These are phyloP conservation scores for Aleiodes leptofemur DNA, from an alignment of 2,888 invertebrate species.

Conservation along the genomic window DNA sequence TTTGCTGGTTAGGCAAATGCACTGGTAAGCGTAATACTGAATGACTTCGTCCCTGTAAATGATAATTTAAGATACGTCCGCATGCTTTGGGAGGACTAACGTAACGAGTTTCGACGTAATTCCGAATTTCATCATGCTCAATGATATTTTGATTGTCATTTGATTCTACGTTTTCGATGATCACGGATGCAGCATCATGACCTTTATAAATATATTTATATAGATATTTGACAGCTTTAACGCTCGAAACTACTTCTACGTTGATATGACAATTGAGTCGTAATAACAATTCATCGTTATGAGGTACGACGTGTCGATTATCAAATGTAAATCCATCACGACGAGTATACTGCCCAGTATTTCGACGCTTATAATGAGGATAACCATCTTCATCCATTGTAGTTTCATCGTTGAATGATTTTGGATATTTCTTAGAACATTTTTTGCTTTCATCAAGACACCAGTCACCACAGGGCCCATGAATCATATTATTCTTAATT, in stretches of 20 bases:
- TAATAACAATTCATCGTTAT: slow-evolving; percentile 2
- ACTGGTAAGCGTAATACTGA: no score
- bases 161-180: no score
- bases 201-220: no score
- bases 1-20: slow-evolving; percentile 39
- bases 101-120: no score
- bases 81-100: no score
- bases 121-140: no score
- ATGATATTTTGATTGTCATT: no score
- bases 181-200: no score
- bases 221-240: no score
- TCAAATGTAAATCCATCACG: background rate
- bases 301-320: slow-evolving; percentile 14
- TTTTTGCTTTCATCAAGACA: slow-evolving; percentile 1
- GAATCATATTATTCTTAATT: slow-evolving; percentile 9
- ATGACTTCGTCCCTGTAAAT: no score
- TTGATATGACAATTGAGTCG: no score
- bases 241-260: slow-evolving; percentile 44
- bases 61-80: no score
- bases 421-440: slow-evolving; percentile 9
- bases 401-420: background rate
- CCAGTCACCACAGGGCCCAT: slow-evolving; percentile 21
- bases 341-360: background rate
- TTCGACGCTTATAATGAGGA: background rate
- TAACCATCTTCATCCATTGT: slow-evolving; percentile 22